A percentile compares a stretch with the other conserved stretches of the same genome.
Conservation (phyloP, 2,797 vertebrate genomes). For the Xyrichtys novacula region DNA sequence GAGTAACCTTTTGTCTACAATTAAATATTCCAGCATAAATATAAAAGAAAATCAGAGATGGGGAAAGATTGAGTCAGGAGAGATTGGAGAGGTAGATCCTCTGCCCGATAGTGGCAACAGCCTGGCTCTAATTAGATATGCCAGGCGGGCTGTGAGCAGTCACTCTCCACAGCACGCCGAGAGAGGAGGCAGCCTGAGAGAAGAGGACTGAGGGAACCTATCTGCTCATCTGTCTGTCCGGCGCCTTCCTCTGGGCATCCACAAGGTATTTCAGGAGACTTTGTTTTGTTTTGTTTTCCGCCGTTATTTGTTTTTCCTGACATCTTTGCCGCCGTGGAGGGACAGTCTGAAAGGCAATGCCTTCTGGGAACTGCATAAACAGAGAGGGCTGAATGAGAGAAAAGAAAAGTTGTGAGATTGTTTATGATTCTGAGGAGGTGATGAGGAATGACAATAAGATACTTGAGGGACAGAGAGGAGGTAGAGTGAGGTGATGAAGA, state of each 20-base stretch:
- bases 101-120: conserved; percentile 99
- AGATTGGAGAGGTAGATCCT: conserved; percentile 99
- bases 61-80: conserved; percentile 99
- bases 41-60: conserved; percentile 99
- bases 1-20: conserved; percentile 99
- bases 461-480: conserved; percentile 72
- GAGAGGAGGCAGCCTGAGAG: conserved; percentile 98
- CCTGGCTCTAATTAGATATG: conserved; percentile 99
- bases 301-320: conserved; percentile 85
- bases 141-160: conserved; percentile 99
- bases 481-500: conserved; percentile 48
- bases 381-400: conserved; percentile 70
- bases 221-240: conserved; percentile 98
- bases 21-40: conserved; percentile 99
- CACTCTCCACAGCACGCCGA: conserved; percentile 96
- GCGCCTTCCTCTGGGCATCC: conserved; percentile 98
- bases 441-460: conserved; percentile 80
- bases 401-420: conserved; percentile 82
- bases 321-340: conserved; percentile 56
- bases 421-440: conserved; percentile 80
- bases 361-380: conserved; percentile 89
- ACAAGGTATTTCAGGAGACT: conserved; percentile 94
- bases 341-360: conserved; percentile 92
- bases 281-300: conserved; percentile 91
- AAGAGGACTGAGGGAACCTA: conserved; percentile 94